These are phyloP conservation scores for Dreissena polymorpha DNA, from an alignment of 1,140 invertebrate species.

Conservation along the genomic window DNA sequence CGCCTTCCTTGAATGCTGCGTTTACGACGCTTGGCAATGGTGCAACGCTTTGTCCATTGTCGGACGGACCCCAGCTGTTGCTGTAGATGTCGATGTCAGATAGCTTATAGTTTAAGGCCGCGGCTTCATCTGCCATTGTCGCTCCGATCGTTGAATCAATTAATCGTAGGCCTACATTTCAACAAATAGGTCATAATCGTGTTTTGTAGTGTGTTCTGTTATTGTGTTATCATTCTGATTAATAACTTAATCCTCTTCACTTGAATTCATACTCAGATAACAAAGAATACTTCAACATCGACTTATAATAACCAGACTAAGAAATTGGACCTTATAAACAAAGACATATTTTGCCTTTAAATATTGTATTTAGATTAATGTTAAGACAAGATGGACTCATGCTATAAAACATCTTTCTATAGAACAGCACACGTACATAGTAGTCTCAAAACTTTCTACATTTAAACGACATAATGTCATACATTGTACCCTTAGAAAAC, in stretches of 20 bases:
- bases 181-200: background rate
- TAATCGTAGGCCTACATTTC: constrained; percentile 1
- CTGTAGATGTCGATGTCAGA: constrained; percentile 99
- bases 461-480: background rate
- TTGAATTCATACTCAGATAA: no score
- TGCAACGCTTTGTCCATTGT: constrained; percentile 88
- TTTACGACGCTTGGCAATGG: constrained; percentile 83
- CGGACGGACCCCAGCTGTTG: constrained; percentile 95
- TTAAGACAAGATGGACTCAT: no score
- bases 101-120: constrained; percentile 90
- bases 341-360: background rate
- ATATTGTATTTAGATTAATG: background rate
- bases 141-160: background rate
- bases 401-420: background rate
- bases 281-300: background rate
- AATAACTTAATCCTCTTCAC: no score
- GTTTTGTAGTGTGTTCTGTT: background rate
- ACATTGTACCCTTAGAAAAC: no score
- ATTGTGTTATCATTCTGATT: no score
- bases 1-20: constrained; percentile 14
- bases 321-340: background rate
- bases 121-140: background rate
- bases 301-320: background rate
- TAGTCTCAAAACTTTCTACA: constrained; percentile 7
- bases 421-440: no score